Percentiles rank a stretch among this genome's conserved stretches.
phyloP scores from a whole-genome alignment of 2,888 invertebrate species.

The Arctia plantaginis region DNA sequence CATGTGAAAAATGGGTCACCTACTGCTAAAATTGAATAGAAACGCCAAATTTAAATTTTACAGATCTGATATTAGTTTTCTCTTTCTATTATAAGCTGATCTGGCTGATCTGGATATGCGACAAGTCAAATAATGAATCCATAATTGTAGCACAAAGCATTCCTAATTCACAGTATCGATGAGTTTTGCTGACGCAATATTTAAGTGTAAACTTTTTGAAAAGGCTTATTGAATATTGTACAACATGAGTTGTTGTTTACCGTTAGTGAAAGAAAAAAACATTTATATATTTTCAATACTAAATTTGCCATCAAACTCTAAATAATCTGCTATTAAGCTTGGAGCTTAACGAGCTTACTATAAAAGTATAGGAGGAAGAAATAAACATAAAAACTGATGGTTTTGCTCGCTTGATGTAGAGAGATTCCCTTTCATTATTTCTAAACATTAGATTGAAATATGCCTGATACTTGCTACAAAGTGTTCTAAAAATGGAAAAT shows the following conservation, averaged over 20 bases:
- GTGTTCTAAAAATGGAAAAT: background rate
- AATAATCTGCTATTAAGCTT: slow-evolving; percentile 2
- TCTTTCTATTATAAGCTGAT: background rate
- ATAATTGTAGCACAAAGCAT: background rate
- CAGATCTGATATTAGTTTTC: background rate
- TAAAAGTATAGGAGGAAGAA: slow-evolving; percentile 14
- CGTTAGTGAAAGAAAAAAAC: background rate
- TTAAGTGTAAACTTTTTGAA: background rate
- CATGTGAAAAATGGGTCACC: too few species aligned
- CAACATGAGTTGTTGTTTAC: background rate
- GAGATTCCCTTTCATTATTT: background rate
- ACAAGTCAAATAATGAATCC: background rate
- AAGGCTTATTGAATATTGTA: background rate
- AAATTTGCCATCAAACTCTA: background rate
- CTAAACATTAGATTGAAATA: background rate
- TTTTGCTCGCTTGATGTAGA: slow-evolving; percentile 8
- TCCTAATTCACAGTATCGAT: background rate
- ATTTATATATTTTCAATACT: background rate
- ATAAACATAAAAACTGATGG: slow-evolving; percentile 36
- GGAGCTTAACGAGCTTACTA: slow-evolving; percentile 2
- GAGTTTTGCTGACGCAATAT: background rate
- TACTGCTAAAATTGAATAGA: background rate
- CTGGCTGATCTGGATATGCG: background rate
- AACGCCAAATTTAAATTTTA: background rate
- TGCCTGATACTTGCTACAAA: background rate